phyloP scores from a whole-genome alignment of 2,797 vertebrate species.

The Triplophysa bombifrons region DNA sequence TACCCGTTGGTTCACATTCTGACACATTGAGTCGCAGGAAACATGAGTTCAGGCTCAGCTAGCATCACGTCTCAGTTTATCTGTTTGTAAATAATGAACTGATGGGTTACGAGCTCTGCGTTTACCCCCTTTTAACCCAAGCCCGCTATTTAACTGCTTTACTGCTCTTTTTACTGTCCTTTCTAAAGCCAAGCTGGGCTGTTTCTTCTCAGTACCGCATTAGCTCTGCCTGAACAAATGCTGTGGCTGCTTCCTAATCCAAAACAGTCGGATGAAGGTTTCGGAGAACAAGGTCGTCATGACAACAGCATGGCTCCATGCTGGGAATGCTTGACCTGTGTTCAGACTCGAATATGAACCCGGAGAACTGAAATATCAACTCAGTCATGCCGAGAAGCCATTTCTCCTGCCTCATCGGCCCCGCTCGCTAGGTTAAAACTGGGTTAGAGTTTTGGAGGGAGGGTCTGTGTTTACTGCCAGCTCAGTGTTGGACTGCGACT shows the following conservation, averaged over 20 bases:
- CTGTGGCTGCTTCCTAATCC: constrained; percentile 57
- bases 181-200: constrained; percentile 12
- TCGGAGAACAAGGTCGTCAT: constrained; percentile 65
- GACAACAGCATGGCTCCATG: constrained; percentile 67
- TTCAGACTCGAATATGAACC: constrained; percentile 37
- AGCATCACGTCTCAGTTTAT: not conserved
- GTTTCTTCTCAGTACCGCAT: constrained; percentile 34
- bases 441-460: not conserved
- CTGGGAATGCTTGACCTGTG: constrained; percentile 66
- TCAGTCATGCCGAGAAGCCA: not conserved
- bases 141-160: not conserved
- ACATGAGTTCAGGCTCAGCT: not conserved
- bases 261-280: constrained; percentile 52
- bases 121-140: not conserved
- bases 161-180: constrained; percentile 2
- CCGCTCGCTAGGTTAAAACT: not conserved
- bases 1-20: not conserved
- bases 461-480: constrained; percentile 46
- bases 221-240: constrained; percentile 46
- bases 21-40: not conserved
- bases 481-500: constrained; percentile 19
- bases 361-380: constrained; percentile 1
- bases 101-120: not conserved
- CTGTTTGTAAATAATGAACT: not conserved
- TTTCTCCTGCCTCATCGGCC: constrained; percentile 8